phyloP scores from a whole-genome alignment of 2,888 invertebrate species.

The Callinectes sapidus region DNA sequence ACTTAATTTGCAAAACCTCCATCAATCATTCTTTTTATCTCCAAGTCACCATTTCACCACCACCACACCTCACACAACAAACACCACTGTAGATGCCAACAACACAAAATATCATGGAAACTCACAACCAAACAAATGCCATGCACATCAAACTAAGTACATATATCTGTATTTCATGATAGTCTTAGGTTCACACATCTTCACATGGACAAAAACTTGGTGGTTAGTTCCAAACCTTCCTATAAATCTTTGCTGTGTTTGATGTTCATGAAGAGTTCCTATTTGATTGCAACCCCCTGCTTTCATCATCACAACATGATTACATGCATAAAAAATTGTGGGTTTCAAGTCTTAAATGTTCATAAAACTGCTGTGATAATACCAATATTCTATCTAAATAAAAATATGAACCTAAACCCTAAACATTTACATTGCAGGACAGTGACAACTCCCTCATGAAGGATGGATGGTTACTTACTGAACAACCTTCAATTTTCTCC shows the following conservation, averaged over 20 bases:
- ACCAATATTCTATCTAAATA: background rate
- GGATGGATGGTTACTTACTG: slow-evolving; percentile 74
- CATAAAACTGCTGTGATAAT: background rate
- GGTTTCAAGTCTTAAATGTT: too few species aligned
- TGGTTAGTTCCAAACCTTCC: background rate
- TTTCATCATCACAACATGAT: background rate
- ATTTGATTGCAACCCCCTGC: background rate
- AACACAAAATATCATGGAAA: background rate
- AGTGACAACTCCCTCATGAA: background rate
- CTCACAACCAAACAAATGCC: background rate
- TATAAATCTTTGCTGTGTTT: background rate
- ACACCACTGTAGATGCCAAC: background rate
- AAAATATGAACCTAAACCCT: background rate
- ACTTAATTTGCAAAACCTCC: background rate
- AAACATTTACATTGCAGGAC: background rate
- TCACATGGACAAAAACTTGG: background rate
- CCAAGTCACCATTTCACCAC: background rate
- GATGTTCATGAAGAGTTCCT: background rate
- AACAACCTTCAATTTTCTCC: slow-evolving; percentile 92
- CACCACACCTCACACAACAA: background rate
- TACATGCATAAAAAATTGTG: background rate
- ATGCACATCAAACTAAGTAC: background rate
- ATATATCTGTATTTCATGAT: background rate
- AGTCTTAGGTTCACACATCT: background rate
- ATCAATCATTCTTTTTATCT: background rate